phyloP scores from a whole-genome alignment of 2,113 vertebrate species.

The Solea senegalensis region DNA sequence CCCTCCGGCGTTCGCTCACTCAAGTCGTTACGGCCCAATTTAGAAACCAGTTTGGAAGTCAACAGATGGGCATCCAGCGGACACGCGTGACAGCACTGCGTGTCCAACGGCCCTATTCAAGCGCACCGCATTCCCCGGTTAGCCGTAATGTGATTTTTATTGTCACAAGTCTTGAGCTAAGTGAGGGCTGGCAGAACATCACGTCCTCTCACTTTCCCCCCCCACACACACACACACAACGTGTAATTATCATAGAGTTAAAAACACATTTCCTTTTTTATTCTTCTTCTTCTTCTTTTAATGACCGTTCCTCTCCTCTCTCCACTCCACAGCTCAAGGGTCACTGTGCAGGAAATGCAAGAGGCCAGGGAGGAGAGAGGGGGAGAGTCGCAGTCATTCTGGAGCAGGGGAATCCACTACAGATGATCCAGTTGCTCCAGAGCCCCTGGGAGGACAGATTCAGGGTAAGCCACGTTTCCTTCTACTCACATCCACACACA shows the following conservation, averaged over 20 bases:
- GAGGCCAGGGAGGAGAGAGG: slow-evolving; percentile 67
- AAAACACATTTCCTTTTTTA: neutral
- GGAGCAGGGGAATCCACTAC: slow-evolving; percentile 89
- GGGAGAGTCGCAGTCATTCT: slow-evolving; percentile 85
- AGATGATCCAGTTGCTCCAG: slow-evolving; percentile 95
- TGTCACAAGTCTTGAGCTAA: slow-evolving; percentile 26
- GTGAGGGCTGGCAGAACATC: slow-evolving; percentile 24
- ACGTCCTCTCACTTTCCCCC: slow-evolving; percentile 23
- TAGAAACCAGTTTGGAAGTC: slow-evolving; percentile 31
- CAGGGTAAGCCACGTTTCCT: slow-evolving; percentile 82
- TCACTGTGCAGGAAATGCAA: slow-evolving; percentile 81
- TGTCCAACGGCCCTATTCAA: slow-evolving; percentile 3
- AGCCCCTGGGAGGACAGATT: slow-evolving; percentile 95
- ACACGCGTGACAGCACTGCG: slow-evolving; percentile 5
- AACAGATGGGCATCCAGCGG: slow-evolving; percentile 5
- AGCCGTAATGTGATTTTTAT: slow-evolving; percentile 41
- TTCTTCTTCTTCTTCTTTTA: neutral
- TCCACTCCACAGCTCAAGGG: slow-evolving; percentile 82
- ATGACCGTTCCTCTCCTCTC: slow-evolving; percentile 8
- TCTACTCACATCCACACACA: slow-evolving; percentile 23
- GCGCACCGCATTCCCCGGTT: neutral
- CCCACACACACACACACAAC: neutral
- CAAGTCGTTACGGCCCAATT: slow-evolving; percentile 49
- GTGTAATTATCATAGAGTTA: no score
- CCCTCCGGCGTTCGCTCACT: slow-evolving; percentile 44